Evolutionary conservation across 2,888 invertebrate species (phyloP), one percentile per base, ranked within the genome.

Genomic region (Lasioglossum oenotherae): DNA sequence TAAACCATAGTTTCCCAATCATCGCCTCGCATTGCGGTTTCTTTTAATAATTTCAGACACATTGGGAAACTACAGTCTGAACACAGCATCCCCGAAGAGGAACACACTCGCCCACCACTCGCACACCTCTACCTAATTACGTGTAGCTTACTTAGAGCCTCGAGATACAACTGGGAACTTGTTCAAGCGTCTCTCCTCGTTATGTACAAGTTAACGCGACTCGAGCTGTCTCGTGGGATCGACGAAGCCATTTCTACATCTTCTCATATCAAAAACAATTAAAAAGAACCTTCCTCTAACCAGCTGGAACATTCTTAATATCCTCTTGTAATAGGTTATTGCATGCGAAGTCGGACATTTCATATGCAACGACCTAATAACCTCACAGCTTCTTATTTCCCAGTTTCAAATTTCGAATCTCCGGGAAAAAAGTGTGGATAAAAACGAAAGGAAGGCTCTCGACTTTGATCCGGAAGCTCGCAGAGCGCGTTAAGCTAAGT

Each of bases 81-180:
- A 82, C 81, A 80, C 53, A 71, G 69, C 64, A 53, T 53, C 74
- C 74, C 35, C 53, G 74, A 71, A 71, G 41, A 74, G 64, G 69
- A 69, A 19, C 74, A 69, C 78, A 41, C 64, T 74, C 44, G 53
- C 46, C 16, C 16, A 35, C 41, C 77, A 14, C 72, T 44, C 69
- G 72, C 57, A 35, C 35, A 69, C 41, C 31, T 60, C 83, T 83
- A 85, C 16, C 53, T 84, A 85, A 84, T 71, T 80, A 78, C 74
- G 44, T 67, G 77, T 38, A 78, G 72, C 77, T 86, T 80, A 84
- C 31, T 84, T 80, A 80, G 74, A 79, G 73, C 77, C 84, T 74
- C 84, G 57, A 49, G n/a, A 78, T 49, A 81, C 31, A 44, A 74
- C 72, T 49, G 72, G 75, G 76, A 49, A 67, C 35, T 69, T 16